Evolutionary conservation across 2,797 vertebrate genomes (phyloP), one percentile per base, ranked within the genome.

Genomic region (Hirundo rustica): DNA sequence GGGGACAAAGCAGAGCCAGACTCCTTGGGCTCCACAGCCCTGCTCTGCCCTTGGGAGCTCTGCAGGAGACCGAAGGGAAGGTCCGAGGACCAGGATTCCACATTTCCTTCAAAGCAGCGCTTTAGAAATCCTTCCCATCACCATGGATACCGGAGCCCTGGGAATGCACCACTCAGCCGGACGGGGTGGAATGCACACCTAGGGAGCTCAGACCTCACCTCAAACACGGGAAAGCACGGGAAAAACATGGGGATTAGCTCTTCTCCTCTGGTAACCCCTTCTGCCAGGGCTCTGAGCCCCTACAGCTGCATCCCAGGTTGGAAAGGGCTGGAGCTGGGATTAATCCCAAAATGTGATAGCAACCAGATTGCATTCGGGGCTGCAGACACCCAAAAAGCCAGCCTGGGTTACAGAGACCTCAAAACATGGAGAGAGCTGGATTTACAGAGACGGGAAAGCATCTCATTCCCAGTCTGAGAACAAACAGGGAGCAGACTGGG

Each of bases 91-190:
- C 76, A 90, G 53, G 45, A 76, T 62, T 88, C 19, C 65, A 3
- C n/a, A 20, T 21, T 27, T 48, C n/a, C 32, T 16, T 21, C 21
- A 13, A 53, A 81, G 89, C 62, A 68, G 5, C 3, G 4, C 73
- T 68, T 50, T 1, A 74, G 77, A 81, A 84, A 75, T 23, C n/a
- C 51, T 62, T 60, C 66, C 81, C 81, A 84, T 96, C 89, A 72
- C 95, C 95, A 95, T 79, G 92, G 92, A 92, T 84, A 95, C 94
- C 9, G 57, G 32, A 70, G 73, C 84, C 26, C 50, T 30, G 77
- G 74, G 74, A 93, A 75, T 6, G 12, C 72, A 64, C 16, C 18
- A 1, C 50, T 81, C 62, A 5, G 77, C 70, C 4, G 0, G 53
- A 9, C 3, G 23, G 1, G 57, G 34, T 23, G 65, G 83, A 66